A percentile compares a stretch with the other conserved stretches of the same genome.
Conservation (phyloP, 2,113 vertebrate genomes). For the Catharus minimus region DNA sequence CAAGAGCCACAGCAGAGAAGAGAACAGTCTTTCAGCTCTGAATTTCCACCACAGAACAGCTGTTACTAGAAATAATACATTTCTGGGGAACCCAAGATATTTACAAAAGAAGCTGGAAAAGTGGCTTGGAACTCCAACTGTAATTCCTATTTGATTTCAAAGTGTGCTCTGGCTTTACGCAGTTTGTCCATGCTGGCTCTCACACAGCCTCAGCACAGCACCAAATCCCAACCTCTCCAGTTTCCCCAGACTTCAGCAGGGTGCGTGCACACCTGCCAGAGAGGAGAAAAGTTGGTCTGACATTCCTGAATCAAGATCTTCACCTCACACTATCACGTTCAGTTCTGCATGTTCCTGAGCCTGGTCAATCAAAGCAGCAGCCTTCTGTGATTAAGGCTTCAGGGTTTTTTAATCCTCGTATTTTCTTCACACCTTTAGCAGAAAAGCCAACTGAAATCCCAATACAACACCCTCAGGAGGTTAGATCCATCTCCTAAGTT, state of each 20-base stretch:
- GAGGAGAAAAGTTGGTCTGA: background rate
- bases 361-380: background rate
- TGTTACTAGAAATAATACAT: background rate
- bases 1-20: background rate
- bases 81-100: background rate
- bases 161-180: background rate
- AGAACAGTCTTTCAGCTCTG: background rate
- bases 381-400: background rate
- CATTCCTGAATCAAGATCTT: background rate
- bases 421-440: background rate
- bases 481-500: background rate
- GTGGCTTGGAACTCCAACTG: background rate
- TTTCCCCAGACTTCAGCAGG: background rate
- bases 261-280: rapidly evolving
- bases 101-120: background rate
- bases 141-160: background rate
- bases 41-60: background rate
- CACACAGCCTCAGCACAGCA: background rate
- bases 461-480: background rate
- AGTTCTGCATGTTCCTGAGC: background rate
- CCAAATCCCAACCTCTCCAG: background rate
- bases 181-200: background rate
- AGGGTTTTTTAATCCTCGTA: background rate
- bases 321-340: background rate
- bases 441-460: background rate